Conservation (phyloP, 2,113 vertebrate genomes). For the Polypterus bichir region DNA sequence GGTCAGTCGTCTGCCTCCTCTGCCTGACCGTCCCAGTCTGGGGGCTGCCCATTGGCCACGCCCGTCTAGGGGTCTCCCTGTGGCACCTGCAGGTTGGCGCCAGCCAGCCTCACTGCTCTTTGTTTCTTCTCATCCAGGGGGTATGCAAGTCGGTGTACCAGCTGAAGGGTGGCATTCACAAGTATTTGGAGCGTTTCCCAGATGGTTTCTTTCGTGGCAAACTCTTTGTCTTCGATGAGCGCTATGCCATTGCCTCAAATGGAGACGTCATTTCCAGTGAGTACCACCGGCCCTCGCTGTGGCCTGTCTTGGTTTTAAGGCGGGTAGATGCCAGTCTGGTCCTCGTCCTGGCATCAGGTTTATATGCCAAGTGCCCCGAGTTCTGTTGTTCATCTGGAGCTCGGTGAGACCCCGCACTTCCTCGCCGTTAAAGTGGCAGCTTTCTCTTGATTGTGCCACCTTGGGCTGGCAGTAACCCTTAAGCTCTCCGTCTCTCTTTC, state of each 20-base stretch:
- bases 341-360: neutral
- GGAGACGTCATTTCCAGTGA: slow-evolving; percentile 73
- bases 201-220: slow-evolving; percentile 90
- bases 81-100: too few species aligned
- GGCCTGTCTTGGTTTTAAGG: neutral
- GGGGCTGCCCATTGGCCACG: too few species aligned
- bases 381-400: neutral
- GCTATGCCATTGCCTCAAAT: slow-evolving; percentile 80
- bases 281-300: slow-evolving; percentile 17
- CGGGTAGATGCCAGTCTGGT: neutral
- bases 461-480: neutral
- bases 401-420: neutral
- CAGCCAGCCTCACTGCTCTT: neutral
- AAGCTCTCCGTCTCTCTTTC: slow-evolving; percentile 2
- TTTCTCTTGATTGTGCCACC: neutral
- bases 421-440: neutral
- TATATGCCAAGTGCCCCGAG: neutral
- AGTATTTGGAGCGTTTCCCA: slow-evolving; percentile 84
- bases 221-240: slow-evolving; percentile 92
- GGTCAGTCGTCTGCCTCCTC: slow-evolving; percentile 33
- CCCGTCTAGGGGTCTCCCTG: too few species aligned
- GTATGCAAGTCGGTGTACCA: slow-evolving; percentile 87
- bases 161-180: slow-evolving; percentile 93
- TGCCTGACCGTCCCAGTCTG: too few species aligned
- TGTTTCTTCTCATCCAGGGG: slow-evolving; percentile 42